These are phyloP conservation scores for Synanthedon andrenaeformis DNA, from an alignment of 2,888 invertebrate species.

Conservation along the genomic window DNA sequence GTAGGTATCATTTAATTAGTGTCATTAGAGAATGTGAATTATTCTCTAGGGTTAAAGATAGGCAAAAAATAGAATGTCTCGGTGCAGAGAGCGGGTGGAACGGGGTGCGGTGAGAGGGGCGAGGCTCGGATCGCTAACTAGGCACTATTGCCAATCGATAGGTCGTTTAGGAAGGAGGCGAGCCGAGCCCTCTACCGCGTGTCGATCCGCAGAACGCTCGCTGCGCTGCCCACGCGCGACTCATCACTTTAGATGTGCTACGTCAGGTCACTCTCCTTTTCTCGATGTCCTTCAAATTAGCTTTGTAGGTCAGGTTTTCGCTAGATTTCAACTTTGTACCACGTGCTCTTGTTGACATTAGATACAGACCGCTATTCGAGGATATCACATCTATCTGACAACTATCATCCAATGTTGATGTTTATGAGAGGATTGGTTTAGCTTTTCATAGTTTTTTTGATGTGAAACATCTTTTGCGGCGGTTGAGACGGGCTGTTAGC, in stretches of 20 bases:
- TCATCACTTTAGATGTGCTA: slow-evolving; percentile 67
- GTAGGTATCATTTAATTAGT: too few relatives aligned
- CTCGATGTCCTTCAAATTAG: slow-evolving; percentile 71
- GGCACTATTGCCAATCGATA: slow-evolving; percentile 70
- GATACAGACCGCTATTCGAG: too few relatives aligned
- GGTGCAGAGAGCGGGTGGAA: slow-evolving; percentile 13
- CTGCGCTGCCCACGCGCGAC: slow-evolving; percentile 41
- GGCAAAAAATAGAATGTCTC: slow-evolving; percentile 4
- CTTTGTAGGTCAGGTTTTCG: slow-evolving; percentile 70
- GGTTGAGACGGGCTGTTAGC: too few relatives aligned
- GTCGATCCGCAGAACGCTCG: slow-evolving; percentile 14
- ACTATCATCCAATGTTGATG: too few relatives aligned
- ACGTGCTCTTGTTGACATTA: slow-evolving; percentile 62
- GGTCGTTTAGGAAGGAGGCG: slow-evolving; percentile 57
- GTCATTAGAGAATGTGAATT: neutral
- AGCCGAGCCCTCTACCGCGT: slow-evolving; percentile 24
- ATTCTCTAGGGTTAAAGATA: neutral
- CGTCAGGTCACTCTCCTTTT: slow-evolving; percentile 72
- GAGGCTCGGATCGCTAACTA: slow-evolving; percentile 55
- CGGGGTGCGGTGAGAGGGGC: slow-evolving; percentile 19
- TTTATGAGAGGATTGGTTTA: too few relatives aligned
- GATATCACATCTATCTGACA: too few relatives aligned
- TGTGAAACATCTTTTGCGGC: too few relatives aligned
- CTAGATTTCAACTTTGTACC: slow-evolving; percentile 35
- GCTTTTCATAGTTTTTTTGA: too few relatives aligned